These are phyloP conservation scores for Stenoptilia bipunctidactyla DNA, from an alignment of 2,888 invertebrate species.

Conservation along the genomic window DNA sequence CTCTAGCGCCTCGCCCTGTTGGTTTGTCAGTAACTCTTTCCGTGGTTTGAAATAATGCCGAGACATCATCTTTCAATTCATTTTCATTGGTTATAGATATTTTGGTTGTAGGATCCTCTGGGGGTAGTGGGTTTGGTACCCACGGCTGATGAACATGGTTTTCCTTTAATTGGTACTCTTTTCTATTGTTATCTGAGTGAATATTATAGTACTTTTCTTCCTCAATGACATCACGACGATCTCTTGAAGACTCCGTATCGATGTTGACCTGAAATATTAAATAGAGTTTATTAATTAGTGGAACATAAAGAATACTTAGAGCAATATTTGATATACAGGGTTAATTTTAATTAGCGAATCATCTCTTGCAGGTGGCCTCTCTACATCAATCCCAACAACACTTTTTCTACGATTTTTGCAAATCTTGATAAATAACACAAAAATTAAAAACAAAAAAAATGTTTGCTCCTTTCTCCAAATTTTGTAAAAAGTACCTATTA, in stretches of 20 bases:
- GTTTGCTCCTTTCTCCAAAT: too few species aligned
- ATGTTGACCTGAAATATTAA: constrained; percentile 31
- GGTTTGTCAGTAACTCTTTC: constrained; percentile 62
- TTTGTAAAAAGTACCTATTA: too few species aligned
- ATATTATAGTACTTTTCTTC: constrained; percentile 58
- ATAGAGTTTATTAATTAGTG: too few species aligned
- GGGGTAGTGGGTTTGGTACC: constrained; percentile 51
- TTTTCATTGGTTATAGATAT: constrained; percentile 43
- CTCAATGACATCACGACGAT: constrained; percentile 57
- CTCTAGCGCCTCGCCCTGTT: constrained; percentile 70
- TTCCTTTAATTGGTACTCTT: constrained; percentile 22
- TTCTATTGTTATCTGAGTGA: constrained; percentile 30
- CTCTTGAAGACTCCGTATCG: constrained; percentile 28
- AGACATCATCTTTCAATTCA: constrained; percentile 31
- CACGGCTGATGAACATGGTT: constrained; percentile 37
- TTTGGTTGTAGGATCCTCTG: constrained; percentile 53
- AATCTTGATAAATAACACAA: too few species aligned
- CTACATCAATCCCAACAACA: too few species aligned
- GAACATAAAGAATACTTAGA: too few species aligned
- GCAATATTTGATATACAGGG: too few species aligned
- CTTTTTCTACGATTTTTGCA: too few species aligned
- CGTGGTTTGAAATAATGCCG: constrained; percentile 46
- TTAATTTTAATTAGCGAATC: too few species aligned
- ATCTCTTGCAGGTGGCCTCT: too few species aligned
- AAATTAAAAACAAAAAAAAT: too few species aligned